Evolutionary conservation across 2,113 vertebrate genomes (phyloP).

Genomic region (Pituophis catenifer): DNA sequence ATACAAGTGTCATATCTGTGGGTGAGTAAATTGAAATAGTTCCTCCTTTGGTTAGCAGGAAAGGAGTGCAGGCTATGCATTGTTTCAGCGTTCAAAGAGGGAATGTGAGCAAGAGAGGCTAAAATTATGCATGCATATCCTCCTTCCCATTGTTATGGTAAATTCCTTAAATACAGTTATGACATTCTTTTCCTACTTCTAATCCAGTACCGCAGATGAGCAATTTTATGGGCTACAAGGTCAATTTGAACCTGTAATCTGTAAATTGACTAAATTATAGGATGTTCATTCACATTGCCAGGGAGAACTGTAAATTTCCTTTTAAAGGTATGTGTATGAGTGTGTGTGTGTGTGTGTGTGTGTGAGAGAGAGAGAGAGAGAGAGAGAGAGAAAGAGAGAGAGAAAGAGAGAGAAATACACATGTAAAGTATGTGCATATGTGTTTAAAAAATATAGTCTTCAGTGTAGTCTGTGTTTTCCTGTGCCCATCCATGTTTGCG

Average conservation of each 20-base stretch:
- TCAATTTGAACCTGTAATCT: conserved; percentile 88
- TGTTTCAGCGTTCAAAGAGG: conserved; percentile 69
- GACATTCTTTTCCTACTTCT: conserved; percentile 81
- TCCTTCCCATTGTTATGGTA: conserved; percentile 83
- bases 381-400: neutral
- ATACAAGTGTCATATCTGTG: conserved; percentile 98
- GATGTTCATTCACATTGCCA: conserved; percentile 85
- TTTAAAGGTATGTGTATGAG: conserved; percentile 60
- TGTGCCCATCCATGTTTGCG: conserved; percentile 44
- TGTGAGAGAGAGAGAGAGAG: neutral
- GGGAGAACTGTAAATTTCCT: conserved; percentile 81
- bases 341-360: neutral
- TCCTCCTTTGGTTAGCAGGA: conserved; percentile 55
- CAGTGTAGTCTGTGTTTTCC: conserved; percentile 54
- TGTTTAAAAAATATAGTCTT: conserved; percentile 71
- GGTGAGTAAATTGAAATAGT: conserved; percentile 83
- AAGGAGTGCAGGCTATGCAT: conserved; percentile 58
- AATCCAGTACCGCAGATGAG: conserved; percentile 78
- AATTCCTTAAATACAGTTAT: conserved; percentile 84
- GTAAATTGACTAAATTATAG: conserved; percentile 92
- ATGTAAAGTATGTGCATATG: neutral
- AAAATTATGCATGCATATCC: conserved; percentile 77
- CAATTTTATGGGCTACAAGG: conserved; percentile 83
- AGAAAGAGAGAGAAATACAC: neutral
- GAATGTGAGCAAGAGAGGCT: conserved; percentile 71